Base-by-base conservation (phyloP, 1,140 invertebrate species). In the Contarinia nasturtii region DNA sequence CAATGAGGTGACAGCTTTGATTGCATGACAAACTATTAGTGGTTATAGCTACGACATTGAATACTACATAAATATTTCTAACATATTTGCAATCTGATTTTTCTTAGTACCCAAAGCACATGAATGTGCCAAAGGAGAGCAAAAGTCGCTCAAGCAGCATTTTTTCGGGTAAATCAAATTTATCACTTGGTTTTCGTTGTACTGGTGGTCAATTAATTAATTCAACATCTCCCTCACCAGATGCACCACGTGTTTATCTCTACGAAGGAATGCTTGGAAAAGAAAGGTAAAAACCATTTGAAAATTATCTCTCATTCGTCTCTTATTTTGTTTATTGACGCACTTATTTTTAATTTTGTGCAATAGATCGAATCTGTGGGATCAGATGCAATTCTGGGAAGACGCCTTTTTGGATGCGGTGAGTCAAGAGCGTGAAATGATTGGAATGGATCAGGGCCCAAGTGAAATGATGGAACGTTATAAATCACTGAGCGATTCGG, bases 341-440 rank as follows among this genome's bases (percentile, higher is more conserved):
- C 10, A 18, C 38, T n/a, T 20, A 3, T 12, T 43, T 43, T 7
- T 5, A 18, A 7, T 44, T 21, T 44, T 20, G 3, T 10, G n/a
- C 7, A 33, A 33, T 15, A 68, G 87, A 52, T 85, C 84, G 3
- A 76, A 77, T 33, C 64, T 98, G n/a, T 98, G 95, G 94, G 93
- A 98, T 64, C 88, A 98, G 69, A 94, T 98, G 86, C 91, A 98
- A 59, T 98, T 98, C 66, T 99, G 96, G 95, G 95, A 99, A 67
- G 94, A 98, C 65, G 86, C 89, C 0, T 99, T 98, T 61, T 69
- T 98, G 20, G 95, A 99, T 68, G 92, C 94, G 0, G 95, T 99
- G 1, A 94, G 94, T 44, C 93, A 98, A 66, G 96, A 99, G 63
- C 71, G 96, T 45, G 95, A 99, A 61, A 91, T 98, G 74, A 90